Base-by-base conservation (phyloP, 2,888 invertebrate species). In the Napeogenes inachia region DNA sequence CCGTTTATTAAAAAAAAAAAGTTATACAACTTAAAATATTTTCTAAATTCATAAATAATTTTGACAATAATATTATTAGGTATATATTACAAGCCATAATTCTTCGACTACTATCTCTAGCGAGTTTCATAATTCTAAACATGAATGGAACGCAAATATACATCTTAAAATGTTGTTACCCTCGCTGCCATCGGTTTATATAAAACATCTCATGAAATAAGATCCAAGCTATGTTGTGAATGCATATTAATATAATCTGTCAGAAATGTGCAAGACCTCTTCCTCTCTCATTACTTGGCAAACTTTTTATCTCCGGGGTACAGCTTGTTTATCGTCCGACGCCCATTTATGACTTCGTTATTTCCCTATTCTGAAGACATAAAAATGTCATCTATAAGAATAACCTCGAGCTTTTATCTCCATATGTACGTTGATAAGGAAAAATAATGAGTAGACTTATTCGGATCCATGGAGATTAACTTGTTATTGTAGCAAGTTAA, bases 341-440 rank as follows among this genome's bases (percentile, higher is more conserved):
- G 84, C 74, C 77, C 84, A 85, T 87, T 85, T 87, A 87, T 85
- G 86, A 85, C 80, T 87, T 85, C 86, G 84, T 88, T 87, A 89
- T 87, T 87, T 88, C 80, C 84, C 85, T 87, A 87, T 87, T 89
- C 82, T 78, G 81, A 81, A 80, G 80, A 87, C 85, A 87, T 87
- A 88, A 88, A 88, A 88, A 87, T 81, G 86, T 84, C 87, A 82
- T 87, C 85, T 78, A 78, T 78, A 78, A 80, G 81, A 85, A 85
- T 86, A 85, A 83, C 79, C 83, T 72, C 76, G 72, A 70, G 77
- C 80, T 79, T 86, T 86, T 85, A 85, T 88, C 82, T 87, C 67
- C 73, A 72, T 79, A 78, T 81, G 80, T 82, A 81, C 80, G 72
- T 79, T 85, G 88, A 88, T 88, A 88, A 87, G 82, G 78, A 75